A percentile compares a stretch with the other conserved stretches of the same genome.
These are phyloP conservation scores for Diadromus collaris DNA, from an alignment of 2,888 invertebrate genomes.

Conservation along the genomic window DNA sequence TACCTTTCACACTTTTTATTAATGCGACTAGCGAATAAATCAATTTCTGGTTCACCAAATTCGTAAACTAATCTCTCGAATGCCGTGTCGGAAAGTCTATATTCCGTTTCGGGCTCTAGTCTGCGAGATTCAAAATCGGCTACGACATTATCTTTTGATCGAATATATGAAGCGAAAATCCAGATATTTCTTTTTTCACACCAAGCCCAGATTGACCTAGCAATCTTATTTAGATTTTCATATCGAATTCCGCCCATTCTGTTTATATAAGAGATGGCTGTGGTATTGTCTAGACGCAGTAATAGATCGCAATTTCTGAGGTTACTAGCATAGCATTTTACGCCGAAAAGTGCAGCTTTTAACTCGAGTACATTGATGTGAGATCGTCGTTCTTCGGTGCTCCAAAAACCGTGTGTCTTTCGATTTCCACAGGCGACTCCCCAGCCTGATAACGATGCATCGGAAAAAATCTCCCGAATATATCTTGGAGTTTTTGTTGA, in stretches of 20 bases:
- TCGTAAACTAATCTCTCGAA: slow-evolving; percentile 7
- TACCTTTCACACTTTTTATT: slow-evolving; percentile 67
- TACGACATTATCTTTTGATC: neutral
- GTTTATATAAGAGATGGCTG: too few relatives aligned
- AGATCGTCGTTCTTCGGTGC: slow-evolving; percentile 4
- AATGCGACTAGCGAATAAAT: slow-evolving; percentile 65
- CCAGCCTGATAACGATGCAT: slow-evolving; percentile 18
- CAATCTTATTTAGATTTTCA: slow-evolving; percentile 21
- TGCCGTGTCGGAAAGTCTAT: neutral
- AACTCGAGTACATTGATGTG: slow-evolving; percentile 54
- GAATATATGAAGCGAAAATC: too few relatives aligned
- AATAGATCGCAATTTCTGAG: slow-evolving; percentile 40
- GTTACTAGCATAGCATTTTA: slow-evolving; percentile 50
- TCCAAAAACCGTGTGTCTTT: slow-evolving; percentile 44
- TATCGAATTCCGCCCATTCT: too few relatives aligned
- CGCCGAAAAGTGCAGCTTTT: slow-evolving; percentile 43
- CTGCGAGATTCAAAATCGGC: neutral
- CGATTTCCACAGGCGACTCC: slow-evolving; percentile 6
- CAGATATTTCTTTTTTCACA: neutral
- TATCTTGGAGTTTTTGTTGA: slow-evolving; percentile 16
- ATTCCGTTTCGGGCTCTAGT: slow-evolving; percentile 24
- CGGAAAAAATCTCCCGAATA: slow-evolving; percentile 20
- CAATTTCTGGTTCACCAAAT: slow-evolving; percentile 60
- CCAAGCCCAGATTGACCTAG: slow-evolving; percentile 3
- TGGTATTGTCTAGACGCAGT: slow-evolving; percentile 51